Base-by-base conservation (phyloP, 2,797 vertebrate genomes). In the Sebastiscus albofasciatus region DNA sequence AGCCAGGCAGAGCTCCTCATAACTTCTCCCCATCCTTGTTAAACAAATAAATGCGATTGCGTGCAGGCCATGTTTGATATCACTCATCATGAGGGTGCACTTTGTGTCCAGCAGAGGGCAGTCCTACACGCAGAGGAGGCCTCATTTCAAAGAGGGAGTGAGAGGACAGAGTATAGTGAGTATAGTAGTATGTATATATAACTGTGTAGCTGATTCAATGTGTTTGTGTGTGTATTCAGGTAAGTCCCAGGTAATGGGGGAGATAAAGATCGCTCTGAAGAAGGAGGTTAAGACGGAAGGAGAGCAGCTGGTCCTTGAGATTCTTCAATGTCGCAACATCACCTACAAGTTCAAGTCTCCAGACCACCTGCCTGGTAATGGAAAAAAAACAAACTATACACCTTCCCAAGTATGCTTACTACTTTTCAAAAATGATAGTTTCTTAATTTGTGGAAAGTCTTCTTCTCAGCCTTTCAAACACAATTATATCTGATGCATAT, bases 321-420 rank as follows among this genome's bases (percentile, higher is more conserved):
- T 99, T 65, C 97, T 99, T 80, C 99, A 99, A 55, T 99, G 99
- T 93, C 97, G 98, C 92, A 99, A 99, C 92, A 99, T 99, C 90
- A 99, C 98, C 81, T 99, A 98, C 92, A 99, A 99, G 93, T 99
- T 99, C 95, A 99, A 99, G 94, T 95, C 96, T 91, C 97, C 98
- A 58, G 98, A 99, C 94, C 98, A 99, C 90, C 96, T 99, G 89
- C 99, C 99, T 94, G 99, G 99, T 99, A 97, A 74, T 16, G 36
- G 8, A 39, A 39, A 13, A 13, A 39, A 49, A 39, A 26, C 11
- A 24, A 31, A 31, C 16, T 9, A 54, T 29, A 16, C 46, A 39
- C 36, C 36, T 39, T 14, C 12, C 36, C 36, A 39, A 6, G 36
- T 39, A 39, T 39, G 36, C 36, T 39, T 39, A 29, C 33, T 11